phyloP scores from a whole-genome alignment of 2,113 vertebrate genomes.

The Neodontobutis hainanensis region DNA sequence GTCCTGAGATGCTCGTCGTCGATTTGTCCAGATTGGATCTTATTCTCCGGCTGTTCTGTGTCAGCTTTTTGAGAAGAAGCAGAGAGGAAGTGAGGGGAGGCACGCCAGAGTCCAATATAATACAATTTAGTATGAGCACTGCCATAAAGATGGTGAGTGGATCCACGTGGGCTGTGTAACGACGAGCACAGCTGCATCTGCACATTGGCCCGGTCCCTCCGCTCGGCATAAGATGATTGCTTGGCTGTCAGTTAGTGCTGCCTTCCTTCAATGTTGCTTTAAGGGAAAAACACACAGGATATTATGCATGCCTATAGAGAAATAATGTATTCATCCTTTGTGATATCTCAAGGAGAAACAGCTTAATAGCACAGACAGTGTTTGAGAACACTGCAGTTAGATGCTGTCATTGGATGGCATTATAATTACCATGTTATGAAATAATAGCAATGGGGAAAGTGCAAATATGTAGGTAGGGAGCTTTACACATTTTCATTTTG shows the following conservation, averaged over 20 bases:
- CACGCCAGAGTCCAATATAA: conserved; percentile 43
- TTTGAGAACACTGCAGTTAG: neutral
- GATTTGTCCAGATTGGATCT: conserved; percentile 7
- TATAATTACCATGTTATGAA: neutral
- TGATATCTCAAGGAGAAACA: conserved; percentile 15
- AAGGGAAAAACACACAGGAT: conserved; percentile 20
- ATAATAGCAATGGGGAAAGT: neutral
- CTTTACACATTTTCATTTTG: neutral
- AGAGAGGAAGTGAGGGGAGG: conserved; percentile 18
- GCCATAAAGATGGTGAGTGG: conserved; percentile 56
- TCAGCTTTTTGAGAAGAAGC: conserved; percentile 4
- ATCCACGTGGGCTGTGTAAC: conserved; percentile 50
- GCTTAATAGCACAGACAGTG: conserved; percentile 5
- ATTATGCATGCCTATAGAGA: conserved; percentile 18
- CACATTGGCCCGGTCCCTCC: conserved; percentile 30
- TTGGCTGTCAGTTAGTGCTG: conserved; percentile 15
- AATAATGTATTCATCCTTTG: conserved; percentile 27
- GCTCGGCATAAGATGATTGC: conserved; percentile 35
- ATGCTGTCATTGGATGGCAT: conserved; percentile 9
- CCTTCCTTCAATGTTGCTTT: conserved; percentile 21
- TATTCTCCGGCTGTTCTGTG: conserved; percentile 11
- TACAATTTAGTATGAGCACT: conserved; percentile 46
- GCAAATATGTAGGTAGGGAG: neutral
- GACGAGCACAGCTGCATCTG: conserved; percentile 54
- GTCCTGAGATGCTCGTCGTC: conserved; percentile 4